phyloP scores from a whole-genome alignment of 2,888 invertebrate genomes.

The Cephus sareptanus region DNA sequence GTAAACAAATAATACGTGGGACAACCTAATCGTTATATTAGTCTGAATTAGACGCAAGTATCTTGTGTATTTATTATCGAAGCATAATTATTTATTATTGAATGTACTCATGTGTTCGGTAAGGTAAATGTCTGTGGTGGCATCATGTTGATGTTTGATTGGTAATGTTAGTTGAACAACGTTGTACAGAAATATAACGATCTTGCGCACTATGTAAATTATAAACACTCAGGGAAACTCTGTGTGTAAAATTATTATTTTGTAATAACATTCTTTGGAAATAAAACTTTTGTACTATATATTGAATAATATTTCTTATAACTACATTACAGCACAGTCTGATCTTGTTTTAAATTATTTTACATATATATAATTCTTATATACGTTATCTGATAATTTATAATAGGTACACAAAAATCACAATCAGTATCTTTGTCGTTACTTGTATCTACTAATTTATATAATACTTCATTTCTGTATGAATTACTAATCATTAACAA shows the following conservation, averaged over 20 bases:
- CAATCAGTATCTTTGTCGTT: neutral
- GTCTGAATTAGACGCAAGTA: neutral
- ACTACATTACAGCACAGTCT: neutral
- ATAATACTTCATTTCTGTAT: neutral
- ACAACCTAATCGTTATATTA: too few species aligned
- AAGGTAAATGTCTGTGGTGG: neutral
- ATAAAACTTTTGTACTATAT: neutral
- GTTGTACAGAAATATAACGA: neutral
- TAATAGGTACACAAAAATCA: neutral
- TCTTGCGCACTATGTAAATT: neutral
- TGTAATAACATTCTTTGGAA: neutral
- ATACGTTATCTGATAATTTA: neutral
- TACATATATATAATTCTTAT: neutral
- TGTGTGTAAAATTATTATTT: neutral
- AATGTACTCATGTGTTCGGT: neutral
- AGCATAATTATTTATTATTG: neutral
- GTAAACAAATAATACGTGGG: constrained; percentile 40
- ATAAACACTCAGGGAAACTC: neutral
- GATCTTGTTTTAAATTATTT: neutral
- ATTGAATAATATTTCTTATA: neutral
- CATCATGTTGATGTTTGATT: neutral
- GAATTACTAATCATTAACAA: neutral
- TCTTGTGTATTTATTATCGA: neutral
- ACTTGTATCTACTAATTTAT: neutral
- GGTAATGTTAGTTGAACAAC: neutral